Evolutionary conservation across 2,888 invertebrate genomes (phyloP), one percentile per base, ranked within the genome.

Genomic region (Biston stratarius): DNA sequence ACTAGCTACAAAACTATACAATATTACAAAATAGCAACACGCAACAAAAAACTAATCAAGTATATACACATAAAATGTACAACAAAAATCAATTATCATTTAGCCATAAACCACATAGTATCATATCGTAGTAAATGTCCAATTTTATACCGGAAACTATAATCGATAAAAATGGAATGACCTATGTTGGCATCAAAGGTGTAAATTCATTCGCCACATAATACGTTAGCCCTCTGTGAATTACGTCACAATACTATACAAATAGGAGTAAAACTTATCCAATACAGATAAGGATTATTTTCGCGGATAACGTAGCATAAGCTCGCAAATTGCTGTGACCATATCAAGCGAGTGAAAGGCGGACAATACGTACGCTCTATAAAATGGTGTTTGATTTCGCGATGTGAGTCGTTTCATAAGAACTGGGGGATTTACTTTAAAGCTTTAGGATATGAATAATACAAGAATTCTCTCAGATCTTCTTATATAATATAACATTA

Each of bases 301-400:
- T 55, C 9, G 11, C 11, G 9, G 10, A n/a, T 36, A n/a, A 36
- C 52, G 56, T 61, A 45, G 65, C 60, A 69, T 44, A 36, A 55
- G 70, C 67, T 73, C 70, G 74, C 77, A 68, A 75, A 74, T 75
- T 76, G 80, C 67, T 74, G 85, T 84, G 77, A 83, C 85, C 84
- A 85, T 78, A 74, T 67, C 60, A 49, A 72, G 71, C 49, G 63
- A 49, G 72, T 68, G 76, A 77, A 78, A 78, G 77, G 73, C 61
- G 76, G 81, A 84, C 79, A 77, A 38, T 8, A 9, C 1, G 45
- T 60, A 73, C 70, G 72, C 71, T 69, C 68, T 61, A 67, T 71
- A 74, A 72, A 69, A 65, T 71, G 70, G 63, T 12, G 49, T 34
- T 36, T 51, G 45, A 61, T 55, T 67, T 49, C 40, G 24, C n/a